A percentile compares a stretch with the other conserved stretches of the same genome.
phyloP scores from a whole-genome alignment of 2,113 vertebrate genomes.

The Cercopithecus mona region DNA sequence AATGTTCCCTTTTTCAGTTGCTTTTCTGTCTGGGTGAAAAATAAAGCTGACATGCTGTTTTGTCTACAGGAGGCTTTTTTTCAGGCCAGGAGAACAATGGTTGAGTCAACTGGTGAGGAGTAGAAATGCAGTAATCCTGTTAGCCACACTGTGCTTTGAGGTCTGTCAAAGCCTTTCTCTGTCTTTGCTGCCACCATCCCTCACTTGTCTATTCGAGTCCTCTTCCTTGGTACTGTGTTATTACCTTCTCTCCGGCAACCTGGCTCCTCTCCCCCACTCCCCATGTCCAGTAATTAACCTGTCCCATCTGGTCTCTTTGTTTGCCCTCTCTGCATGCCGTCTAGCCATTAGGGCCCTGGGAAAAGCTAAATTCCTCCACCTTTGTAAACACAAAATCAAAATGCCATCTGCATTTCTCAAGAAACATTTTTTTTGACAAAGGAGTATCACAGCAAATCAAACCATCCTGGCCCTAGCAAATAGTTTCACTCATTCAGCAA shows the following conservation, averaged over 20 bases:
- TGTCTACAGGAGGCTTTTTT: conserved; percentile 59
- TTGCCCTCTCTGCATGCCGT: conserved; percentile 45
- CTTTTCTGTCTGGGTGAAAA: conserved; percentile 50
- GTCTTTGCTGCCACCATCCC: not conserved
- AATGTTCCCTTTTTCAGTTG: not conserved
- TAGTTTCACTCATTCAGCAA: conserved; percentile 59
- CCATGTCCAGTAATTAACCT: conserved; percentile 46
- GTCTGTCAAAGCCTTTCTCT: not conserved
- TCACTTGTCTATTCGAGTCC: not conserved
- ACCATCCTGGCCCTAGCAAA: conserved; percentile 46
- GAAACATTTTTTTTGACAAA: conserved; percentile 49
- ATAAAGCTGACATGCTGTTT: conserved; percentile 43
- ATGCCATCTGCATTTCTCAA: conserved; percentile 69
- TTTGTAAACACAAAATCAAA: conserved; percentile 70
- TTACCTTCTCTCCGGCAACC: conserved; percentile 30
- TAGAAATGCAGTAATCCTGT: conserved; percentile 66
- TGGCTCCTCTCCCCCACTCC: not conserved
- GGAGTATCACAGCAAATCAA: conserved; percentile 57
- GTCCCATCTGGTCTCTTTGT: conserved; percentile 36
- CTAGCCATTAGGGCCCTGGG: conserved; percentile 40
- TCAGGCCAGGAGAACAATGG: conserved; percentile 60
- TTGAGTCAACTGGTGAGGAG: not conserved
- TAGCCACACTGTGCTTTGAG: conserved; percentile 47
- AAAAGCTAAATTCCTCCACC: conserved; percentile 45
- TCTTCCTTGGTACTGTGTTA: not conserved